Base-by-base conservation (phyloP, 2,113 vertebrate genomes). In the Silurus glanis region DNA sequence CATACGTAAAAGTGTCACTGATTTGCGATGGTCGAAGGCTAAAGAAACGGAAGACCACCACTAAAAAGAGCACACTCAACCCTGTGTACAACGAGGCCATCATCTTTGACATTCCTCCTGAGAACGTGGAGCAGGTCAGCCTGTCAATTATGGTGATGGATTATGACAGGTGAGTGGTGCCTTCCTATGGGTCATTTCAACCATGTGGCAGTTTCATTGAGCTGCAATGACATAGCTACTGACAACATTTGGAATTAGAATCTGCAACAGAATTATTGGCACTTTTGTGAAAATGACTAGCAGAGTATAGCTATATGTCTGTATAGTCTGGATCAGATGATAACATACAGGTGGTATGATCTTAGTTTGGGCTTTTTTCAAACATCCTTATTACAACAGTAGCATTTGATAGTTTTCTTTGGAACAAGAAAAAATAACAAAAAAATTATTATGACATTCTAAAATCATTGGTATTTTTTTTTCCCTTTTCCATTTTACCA, bases 61-160 rank as follows among this genome's bases (percentile, higher is more conserved):
- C 95, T 0, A 99, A 99, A 95, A 99, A 96, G 90, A 98, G 96
- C 92, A 99, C 98, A 0, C 95, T 99, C 0, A 99, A 99, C 82
- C 98, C 98, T 0, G 62, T 96, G 84, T 99, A 99, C 93, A 99
- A 99, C 0, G 98, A 99, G 95, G 98, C 98, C 88, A 99, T 99
- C 88, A 96, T 99, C 92, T 99, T 99, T 9, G 98, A 99, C 84
- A 99, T 99, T 80, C 98, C 98, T 19, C 98, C 98, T 0, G 98
- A 99, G 94, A 99, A 98, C 0, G 97, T 99, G 92, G 98, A 99
- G 88, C 98, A 99, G 91, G 97, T 99, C 95, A 98, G 98, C 94
- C 95, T 99, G 85, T 97, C 96, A 93, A 98, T 99, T 82, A 95
- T 96, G 0, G 97, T 99, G 91, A 98, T 99, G 97, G 98, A 99